Evolutionary conservation across 2,113 vertebrate species (phyloP).

Genomic region (Zapornia atra): DNA sequence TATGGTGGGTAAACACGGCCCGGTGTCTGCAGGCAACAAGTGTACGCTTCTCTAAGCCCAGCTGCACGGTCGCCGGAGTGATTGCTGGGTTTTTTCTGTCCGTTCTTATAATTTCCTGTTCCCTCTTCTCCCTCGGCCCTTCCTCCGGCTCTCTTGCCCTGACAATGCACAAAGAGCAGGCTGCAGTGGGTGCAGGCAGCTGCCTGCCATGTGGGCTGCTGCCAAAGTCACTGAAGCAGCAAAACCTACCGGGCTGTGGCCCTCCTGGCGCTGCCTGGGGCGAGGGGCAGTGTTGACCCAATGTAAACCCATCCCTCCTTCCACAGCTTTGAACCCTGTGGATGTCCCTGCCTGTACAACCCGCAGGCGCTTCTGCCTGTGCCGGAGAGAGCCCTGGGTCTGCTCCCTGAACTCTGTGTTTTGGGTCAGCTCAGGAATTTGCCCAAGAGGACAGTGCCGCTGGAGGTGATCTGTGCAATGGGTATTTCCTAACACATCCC

Average conservation of each 20-base stretch:
- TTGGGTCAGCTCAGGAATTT: slow-evolving; percentile 38
- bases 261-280: neutral
- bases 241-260: neutral
- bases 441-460: neutral
- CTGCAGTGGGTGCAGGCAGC: slow-evolving; percentile 58
- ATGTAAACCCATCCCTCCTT: neutral
- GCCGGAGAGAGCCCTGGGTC: neutral
- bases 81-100: neutral
- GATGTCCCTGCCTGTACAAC: neutral
- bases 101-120: slow-evolving; percentile 13
- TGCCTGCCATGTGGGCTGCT: slow-evolving; percentile 51
- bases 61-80: neutral
- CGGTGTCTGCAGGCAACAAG: slow-evolving; percentile 41
- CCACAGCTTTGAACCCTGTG: neutral
- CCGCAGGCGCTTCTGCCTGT: neutral
- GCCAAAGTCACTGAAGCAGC: slow-evolving; percentile 58
- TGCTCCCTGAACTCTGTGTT: slow-evolving; percentile 32
- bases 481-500: neutral
- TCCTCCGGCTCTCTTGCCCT: slow-evolving; percentile 23
- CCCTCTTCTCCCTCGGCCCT: neutral
- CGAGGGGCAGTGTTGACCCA: neutral
- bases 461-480: neutral
- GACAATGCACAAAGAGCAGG: slow-evolving; percentile 58
- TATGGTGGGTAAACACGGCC: neutral
- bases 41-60: neutral